Evolutionary conservation across 2,888 invertebrate species (phyloP), one percentile per base, ranked within the genome.

Genomic region (Drosophila engyochracea): DNA sequence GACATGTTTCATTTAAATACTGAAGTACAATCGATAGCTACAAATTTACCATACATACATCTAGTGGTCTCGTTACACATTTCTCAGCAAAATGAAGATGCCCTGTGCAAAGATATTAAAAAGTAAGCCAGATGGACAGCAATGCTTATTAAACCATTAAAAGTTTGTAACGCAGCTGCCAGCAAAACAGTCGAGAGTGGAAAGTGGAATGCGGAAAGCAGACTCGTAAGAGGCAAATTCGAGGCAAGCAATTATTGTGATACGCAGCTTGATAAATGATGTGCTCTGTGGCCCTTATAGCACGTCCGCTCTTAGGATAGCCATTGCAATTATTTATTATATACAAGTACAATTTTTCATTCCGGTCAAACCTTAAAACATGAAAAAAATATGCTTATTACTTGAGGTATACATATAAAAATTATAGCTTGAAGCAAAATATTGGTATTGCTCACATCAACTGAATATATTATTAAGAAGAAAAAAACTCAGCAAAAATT

Each of bases 101-200:
- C 30, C 31, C 12, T 14, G 52, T 62, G 54, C 65, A 16, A 12
- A 19, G 39, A n/a, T 9, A 33, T 25, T 16, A 22, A 52, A 57
- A 22, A 41, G 55, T 39, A 31, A 47, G 49, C 10, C 68, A 64
- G 47, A 51, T 30, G 51, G 79, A 66, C 79, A 67, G 57, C 71
- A 55, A 44, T 75, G 75, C 65, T 80, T 80, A 80, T 80, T 74
- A 75, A 79, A 79, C 80, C 82, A 80, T 80, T 80, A 80, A 68
- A 76, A 72, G 76, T 72, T 71, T 82, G 16, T 16, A 44, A 9
- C 30, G 30, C 69, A 69, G 69, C 67, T 69, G 69, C 67, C 67
- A 44, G 19, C 51, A 22, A 19, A 44, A 44, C 33, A 28, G 55
- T 4, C 35, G 16, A 30, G 12, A 57, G 55, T 22, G 28, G 33